Conservation (phyloP, 2,113 vertebrate genomes). For the Phrynosoma platyrhinos region DNA sequence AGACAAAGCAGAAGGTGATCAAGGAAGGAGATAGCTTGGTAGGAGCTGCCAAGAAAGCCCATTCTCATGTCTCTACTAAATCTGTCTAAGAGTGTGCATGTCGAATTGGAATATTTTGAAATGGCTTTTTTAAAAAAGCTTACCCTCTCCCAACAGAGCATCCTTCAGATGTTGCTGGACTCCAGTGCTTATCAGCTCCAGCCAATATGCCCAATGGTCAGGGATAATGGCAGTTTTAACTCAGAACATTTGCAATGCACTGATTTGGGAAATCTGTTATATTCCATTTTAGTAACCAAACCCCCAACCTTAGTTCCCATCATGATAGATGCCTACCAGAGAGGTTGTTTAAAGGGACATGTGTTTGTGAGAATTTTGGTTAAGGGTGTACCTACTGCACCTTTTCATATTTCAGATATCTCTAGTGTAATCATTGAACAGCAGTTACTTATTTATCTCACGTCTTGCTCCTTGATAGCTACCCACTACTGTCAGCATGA, state of each 20-base stretch:
- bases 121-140: too few relatives aligned
- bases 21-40: too few relatives aligned
- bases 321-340: conserved; percentile 86
- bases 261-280: neutral
- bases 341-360: conserved; percentile 76
- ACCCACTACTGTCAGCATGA: conserved; percentile 81
- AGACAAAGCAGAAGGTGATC: too few relatives aligned
- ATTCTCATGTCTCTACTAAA: too few relatives aligned
- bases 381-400: conserved; percentile 76
- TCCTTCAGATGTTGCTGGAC: too few relatives aligned
- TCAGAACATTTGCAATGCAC: neutral
- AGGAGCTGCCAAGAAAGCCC: too few relatives aligned
- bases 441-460: conserved; percentile 85
- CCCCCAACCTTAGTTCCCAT: conserved; percentile 74
- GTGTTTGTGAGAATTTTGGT: conserved; percentile 76
- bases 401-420: conserved; percentile 82
- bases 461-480: conserved; percentile 78
- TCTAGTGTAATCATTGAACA: conserved; percentile 78
- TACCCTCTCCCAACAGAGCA: too few relatives aligned
- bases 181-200: neutral
- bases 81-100: too few relatives aligned
- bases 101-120: too few relatives aligned
- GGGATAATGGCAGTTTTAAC: neutral
- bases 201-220: neutral
- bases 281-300: conserved; percentile 79